Conservation (phyloP, 2,888 invertebrate genomes). For the Meteorus cinctellus region DNA sequence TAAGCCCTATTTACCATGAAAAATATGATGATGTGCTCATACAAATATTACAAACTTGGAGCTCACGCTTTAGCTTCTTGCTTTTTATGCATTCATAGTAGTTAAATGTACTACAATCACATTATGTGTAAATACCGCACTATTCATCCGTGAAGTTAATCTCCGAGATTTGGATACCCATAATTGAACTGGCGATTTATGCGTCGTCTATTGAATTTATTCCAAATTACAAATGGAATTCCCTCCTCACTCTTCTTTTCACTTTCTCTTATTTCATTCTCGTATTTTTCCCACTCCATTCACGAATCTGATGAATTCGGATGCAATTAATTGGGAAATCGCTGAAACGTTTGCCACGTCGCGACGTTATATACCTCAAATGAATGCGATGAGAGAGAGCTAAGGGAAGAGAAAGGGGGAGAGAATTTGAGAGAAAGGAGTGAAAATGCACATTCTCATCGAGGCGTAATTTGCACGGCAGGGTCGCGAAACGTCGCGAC, state of each 20-base stretch:
- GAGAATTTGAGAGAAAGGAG: slow-evolving; percentile 5
- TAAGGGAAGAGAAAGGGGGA: too few relatives aligned
- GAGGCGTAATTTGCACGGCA: slow-evolving; percentile 47
- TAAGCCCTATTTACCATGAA: not conserved
- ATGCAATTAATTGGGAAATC: slow-evolving; percentile 28
- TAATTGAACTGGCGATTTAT: slow-evolving; percentile 24
- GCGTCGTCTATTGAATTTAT: not conserved
- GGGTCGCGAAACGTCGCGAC: slow-evolving; percentile 14
- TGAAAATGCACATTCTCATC: slow-evolving; percentile 39
- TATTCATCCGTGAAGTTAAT: slow-evolving; percentile 31
- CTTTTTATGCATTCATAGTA: too few relatives aligned
- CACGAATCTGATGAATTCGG: not conserved
- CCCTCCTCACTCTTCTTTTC: not conserved
- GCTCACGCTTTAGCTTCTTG: too few relatives aligned
- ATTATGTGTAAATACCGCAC: not conserved
- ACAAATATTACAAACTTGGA: not conserved
- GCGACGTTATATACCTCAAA: not conserved
- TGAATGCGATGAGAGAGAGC: not conserved
- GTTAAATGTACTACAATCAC: too few relatives aligned
- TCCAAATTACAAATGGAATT: not conserved
- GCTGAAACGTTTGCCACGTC: slow-evolving; percentile 16
- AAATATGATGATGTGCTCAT: not conserved
- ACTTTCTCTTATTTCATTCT: not conserved
- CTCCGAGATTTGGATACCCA: not conserved
- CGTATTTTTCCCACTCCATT: slow-evolving; percentile 6